These are phyloP conservation scores for Microcaecilia unicolor DNA, from an alignment of 2,797 vertebrate species.

Conservation along the genomic window DNA sequence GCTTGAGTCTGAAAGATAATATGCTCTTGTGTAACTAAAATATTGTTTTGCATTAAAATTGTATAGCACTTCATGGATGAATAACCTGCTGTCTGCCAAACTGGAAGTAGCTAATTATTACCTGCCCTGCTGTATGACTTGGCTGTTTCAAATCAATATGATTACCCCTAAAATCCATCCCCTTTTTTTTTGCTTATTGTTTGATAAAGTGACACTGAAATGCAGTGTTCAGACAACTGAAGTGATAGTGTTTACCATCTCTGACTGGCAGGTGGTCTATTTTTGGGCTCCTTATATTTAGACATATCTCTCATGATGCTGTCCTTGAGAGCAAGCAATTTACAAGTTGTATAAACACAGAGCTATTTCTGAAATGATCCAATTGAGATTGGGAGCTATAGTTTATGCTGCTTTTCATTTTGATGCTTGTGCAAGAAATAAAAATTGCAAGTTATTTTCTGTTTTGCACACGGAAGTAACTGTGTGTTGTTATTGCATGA, in stretches of 20 bases:
- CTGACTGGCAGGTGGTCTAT: conserved; percentile 3
- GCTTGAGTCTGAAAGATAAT: conserved; percentile 1
- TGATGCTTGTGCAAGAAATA: conserved; percentile 12
- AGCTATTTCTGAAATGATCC: conserved; percentile 4
- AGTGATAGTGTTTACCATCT: background rate
- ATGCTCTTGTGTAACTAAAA: background rate
- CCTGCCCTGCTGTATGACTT: background rate
- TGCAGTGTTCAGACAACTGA: background rate
- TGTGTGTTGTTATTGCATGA: conserved; percentile 2
- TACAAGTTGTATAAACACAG: conserved; percentile 3
- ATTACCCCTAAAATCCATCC: background rate
- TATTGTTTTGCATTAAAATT: background rate
- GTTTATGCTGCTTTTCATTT: background rate
- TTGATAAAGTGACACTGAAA: background rate
- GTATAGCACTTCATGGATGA: background rate
- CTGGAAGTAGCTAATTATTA: background rate
- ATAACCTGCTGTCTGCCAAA: background rate
- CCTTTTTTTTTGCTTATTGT: background rate
- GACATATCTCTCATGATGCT: background rate
- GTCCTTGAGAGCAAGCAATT: background rate
- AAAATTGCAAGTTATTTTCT: conserved; percentile 20
- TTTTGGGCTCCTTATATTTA: conserved; percentile 5
- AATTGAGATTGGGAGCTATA: conserved; percentile 10
- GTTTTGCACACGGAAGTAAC: too few relatives aligned
- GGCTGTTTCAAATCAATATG: background rate